These are phyloP conservation scores for Girardinichthys multiradiatus DNA, from an alignment of 2,113 vertebrate genomes.

Conservation along the genomic window DNA sequence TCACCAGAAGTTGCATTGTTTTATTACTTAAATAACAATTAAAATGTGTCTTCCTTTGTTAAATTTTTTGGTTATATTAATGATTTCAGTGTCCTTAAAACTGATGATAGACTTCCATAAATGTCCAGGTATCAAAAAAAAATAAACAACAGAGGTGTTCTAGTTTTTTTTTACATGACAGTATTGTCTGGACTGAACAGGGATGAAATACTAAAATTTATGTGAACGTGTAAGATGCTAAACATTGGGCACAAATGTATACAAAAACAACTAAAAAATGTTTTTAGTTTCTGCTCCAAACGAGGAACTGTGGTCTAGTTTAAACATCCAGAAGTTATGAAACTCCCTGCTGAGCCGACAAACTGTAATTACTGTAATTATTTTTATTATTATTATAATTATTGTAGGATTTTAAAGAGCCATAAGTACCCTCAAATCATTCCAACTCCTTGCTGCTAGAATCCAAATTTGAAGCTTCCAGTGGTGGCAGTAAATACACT, in stretches of 20 bases:
- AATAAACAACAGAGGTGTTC: too few relatives aligned
- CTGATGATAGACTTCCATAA: too few relatives aligned
- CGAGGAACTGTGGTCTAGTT: background rate
- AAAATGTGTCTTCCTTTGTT: too few relatives aligned
- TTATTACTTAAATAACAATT: too few relatives aligned
- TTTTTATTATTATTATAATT: slow-evolving; percentile 41
- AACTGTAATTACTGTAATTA: slow-evolving; percentile 37
- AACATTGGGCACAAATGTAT: background rate
- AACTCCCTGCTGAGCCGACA: background rate
- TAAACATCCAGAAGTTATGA: slow-evolving; percentile 1
- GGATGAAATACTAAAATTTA: too few relatives aligned
- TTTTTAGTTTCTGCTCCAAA: background rate
- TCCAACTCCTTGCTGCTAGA: slow-evolving; percentile 6
- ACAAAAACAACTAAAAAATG: background rate
- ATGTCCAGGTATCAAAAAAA: too few relatives aligned
- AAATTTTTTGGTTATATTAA: too few relatives aligned
- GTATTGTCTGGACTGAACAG: too few relatives aligned
- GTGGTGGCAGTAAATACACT: slow-evolving; percentile 8
- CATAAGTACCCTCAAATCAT: slow-evolving; percentile 42
- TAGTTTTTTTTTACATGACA: too few relatives aligned
- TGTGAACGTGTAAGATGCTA: too few relatives aligned
- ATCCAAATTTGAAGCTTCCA: slow-evolving; percentile 28
- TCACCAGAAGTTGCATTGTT: too few relatives aligned
- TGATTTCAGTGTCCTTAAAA: too few relatives aligned
- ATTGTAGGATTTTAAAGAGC: slow-evolving; percentile 23